Conservation (phyloP, 2,797 vertebrate species). For the Chrosomus eos region DNA sequence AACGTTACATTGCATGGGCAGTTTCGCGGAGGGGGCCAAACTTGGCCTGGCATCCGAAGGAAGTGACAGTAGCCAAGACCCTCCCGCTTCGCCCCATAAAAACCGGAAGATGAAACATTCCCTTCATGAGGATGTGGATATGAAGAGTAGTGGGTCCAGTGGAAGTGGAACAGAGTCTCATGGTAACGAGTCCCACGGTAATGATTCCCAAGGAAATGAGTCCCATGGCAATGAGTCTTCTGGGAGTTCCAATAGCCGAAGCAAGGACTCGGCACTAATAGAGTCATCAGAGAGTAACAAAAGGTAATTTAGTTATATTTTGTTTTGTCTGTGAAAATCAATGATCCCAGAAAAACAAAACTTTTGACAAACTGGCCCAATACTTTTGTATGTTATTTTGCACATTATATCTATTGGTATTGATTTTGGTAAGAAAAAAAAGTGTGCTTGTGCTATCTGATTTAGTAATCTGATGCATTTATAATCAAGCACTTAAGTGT, state of each 20-base stretch:
- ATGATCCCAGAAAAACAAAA: background rate
- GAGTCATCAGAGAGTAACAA: conserved; percentile 82
- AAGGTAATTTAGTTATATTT: conserved; percentile 76
- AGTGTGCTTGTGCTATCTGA: background rate
- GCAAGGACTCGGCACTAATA: conserved; percentile 85
- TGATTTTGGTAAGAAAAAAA: background rate
- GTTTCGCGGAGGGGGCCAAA: conserved; percentile 74
- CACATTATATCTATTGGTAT: background rate
- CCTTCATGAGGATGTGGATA: conserved; percentile 85
- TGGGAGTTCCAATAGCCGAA: conserved; percentile 78
- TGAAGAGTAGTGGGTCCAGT: conserved; percentile 88
- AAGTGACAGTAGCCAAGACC: conserved; percentile 80
- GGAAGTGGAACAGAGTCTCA: conserved; percentile 82
- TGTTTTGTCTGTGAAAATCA: background rate
- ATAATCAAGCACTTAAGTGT: background rate
- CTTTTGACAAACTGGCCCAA: background rate
- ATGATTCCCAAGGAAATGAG: conserved; percentile 80
- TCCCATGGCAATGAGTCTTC: conserved; percentile 78
- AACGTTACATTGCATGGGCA: conserved; percentile 77
- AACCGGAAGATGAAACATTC: conserved; percentile 68
- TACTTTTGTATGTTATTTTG: background rate
- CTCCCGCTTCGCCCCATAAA: conserved; percentile 57
- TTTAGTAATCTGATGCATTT: background rate
- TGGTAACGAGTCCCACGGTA: conserved; percentile 77
- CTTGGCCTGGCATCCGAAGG: conserved; percentile 79